Evolutionary conservation across 2,888 invertebrate species (phyloP), one percentile per base, ranked within the genome.

Genomic region (Cyclophora albipunctata): DNA sequence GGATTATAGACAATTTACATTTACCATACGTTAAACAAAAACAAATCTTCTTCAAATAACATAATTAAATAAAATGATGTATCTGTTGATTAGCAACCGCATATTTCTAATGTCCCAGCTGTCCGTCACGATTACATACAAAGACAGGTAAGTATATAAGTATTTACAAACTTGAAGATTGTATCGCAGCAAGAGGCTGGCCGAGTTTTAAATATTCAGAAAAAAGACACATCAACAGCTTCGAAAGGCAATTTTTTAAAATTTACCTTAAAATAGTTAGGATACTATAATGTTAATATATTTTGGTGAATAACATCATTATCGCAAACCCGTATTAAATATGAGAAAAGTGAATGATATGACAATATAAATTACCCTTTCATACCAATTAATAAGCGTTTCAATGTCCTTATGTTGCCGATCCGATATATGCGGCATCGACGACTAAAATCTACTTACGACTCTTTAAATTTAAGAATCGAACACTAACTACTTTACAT

Each of bases 311-410:
- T 81, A 88, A 86, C 87, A 86, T 85, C 85, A 83, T 86, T 85
- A 87, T 87, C 88, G 88, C 86, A 84, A 87, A 88, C 88, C 88
- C 88, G 88, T 88, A 87, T 86, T 87, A 83, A 82, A 85, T 84
- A 88, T 87, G 88, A 88, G 88, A 88, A 83, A 87, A 79, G 85
- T 88, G 88, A 87, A 88, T 88, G 88, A 88, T 87, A 88, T 88
- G 88, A 88, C 87, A 86, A 86, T 88, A 88, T 87, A 87, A 88
- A 87, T 88, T 88, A 88, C 88, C 88, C 88, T 88, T 88, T 88
- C 88, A 88, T 88, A 88, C 88, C 88, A 87, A 88, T 87, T 88
- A 88, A 88, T 88, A 88, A 88, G 88, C 88, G 88, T 88, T 88
- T 88, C 88, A 88, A 88, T 88, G 86, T 87, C 82, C 88, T 87